These are phyloP conservation scores for Leptodirus hochenwartii DNA, from an alignment of 2,888 invertebrate species.

Conservation along the genomic window DNA sequence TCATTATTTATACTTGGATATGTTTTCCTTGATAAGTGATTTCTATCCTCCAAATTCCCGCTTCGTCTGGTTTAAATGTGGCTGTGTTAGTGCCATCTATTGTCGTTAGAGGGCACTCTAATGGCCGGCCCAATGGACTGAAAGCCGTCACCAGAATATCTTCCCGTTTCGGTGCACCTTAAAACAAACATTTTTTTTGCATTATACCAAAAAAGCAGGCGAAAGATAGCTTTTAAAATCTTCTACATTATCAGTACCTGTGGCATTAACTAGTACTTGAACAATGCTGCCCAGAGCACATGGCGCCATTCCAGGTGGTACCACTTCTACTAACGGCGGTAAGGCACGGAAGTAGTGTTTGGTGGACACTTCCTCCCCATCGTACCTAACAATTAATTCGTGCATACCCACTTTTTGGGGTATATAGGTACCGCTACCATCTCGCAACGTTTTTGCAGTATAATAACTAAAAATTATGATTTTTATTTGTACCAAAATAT, in stretches of 20 bases:
- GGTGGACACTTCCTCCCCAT: conserved; percentile 33
- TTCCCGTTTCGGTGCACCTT: conserved; percentile 59
- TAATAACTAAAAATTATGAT: too few relatives aligned
- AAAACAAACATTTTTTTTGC: too few relatives aligned
- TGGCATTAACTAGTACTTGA: conserved; percentile 76
- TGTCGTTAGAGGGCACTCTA: conserved; percentile 65
- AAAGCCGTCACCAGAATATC: conserved; percentile 86
- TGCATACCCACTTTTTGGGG: conserved; percentile 90
- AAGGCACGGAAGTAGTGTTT: conserved; percentile 70
- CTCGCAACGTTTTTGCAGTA: too few relatives aligned
- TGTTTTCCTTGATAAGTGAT: conserved; percentile 92
- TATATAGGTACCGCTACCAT: conserved; percentile 68
- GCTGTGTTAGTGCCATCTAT: conserved; percentile 86
- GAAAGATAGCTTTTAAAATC: too few relatives aligned
- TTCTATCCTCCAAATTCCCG: conserved; percentile 92
- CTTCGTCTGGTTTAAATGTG: conserved; percentile 92
- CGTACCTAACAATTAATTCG: conserved; percentile 43
- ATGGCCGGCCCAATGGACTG: conserved; percentile 71
- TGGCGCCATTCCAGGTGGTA: conserved; percentile 85
- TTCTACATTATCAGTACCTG: too few relatives aligned
- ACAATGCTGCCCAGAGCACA: conserved; percentile 90
- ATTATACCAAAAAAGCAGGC: too few relatives aligned
- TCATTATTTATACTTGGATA: conserved; percentile 40
- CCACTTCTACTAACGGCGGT: conserved; percentile 72
- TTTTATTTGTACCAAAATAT: too few relatives aligned